Evolutionary conservation across 2,888 invertebrate species (phyloP).

Genomic region (Onchidella celtica): DNA sequence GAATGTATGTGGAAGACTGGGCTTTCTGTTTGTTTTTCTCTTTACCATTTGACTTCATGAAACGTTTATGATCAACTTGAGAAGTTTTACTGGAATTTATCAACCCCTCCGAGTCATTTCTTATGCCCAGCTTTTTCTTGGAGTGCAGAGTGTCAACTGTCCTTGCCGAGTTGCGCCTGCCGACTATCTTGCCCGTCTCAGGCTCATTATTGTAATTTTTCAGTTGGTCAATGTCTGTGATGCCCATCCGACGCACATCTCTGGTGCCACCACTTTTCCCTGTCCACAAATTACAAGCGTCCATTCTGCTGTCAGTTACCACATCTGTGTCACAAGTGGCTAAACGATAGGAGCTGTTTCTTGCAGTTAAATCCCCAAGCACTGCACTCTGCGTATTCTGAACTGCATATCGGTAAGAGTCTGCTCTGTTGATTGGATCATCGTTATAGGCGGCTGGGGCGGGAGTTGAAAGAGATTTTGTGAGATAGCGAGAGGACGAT

Average conservation of each 20-base stretch:
- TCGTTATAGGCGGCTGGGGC: constrained; percentile 22
- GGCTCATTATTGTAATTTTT: constrained; percentile 55
- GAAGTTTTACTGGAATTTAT: constrained; percentile 20
- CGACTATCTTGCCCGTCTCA: constrained; percentile 28
- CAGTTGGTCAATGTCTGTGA: constrained; percentile 71
- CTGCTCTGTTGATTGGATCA: constrained; percentile 62
- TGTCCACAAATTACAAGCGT: constrained; percentile 56
- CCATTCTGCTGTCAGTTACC: constrained; percentile 51
- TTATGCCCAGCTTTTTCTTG: constrained; percentile 50
- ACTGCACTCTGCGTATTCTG: constrained; percentile 66
- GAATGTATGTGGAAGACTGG: constrained; percentile 73
- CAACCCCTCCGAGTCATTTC: constrained; percentile 36
- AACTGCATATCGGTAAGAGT: constrained; percentile 71
- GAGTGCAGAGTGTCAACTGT: constrained; percentile 46
- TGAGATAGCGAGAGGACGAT: constrained; percentile 1
- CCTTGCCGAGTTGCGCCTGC: constrained; percentile 14
- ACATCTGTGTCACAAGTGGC: constrained; percentile 61
- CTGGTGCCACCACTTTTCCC: constrained; percentile 51
- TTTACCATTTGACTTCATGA: constrained; percentile 50
- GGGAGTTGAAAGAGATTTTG: constrained; percentile 46
- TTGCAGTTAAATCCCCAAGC: constrained; percentile 42
- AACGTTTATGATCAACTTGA: constrained; percentile 9
- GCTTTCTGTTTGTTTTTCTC: constrained; percentile 53
- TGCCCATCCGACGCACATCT: constrained; percentile 69
- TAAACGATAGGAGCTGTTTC: constrained; percentile 69